Percentiles rank a stretch among this genome's conserved stretches.
Conservation (phyloP, 1,140 invertebrate genomes). For the Hyphantria cunea region DNA sequence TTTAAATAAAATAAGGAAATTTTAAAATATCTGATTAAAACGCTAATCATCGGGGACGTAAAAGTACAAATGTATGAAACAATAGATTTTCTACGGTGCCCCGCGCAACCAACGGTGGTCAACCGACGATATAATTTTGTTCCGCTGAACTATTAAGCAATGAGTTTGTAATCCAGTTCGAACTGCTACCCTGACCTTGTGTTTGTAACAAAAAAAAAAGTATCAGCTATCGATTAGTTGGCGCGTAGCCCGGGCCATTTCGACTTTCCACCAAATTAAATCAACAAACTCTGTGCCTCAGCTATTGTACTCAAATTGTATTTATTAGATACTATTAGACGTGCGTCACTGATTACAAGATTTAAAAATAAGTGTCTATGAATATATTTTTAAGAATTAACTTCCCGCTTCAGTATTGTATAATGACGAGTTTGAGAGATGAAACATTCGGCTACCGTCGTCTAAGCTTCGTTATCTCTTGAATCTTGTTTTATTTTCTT, state of each 20-base stretch:
- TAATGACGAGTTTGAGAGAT: too few species aligned
- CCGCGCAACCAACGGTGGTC: not conserved
- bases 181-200: slow-evolving; percentile 25
- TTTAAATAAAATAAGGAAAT: too few species aligned
- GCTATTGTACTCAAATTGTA: slow-evolving; percentile 6
- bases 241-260: slow-evolving; percentile 25
- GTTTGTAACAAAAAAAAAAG: slow-evolving; percentile 29
- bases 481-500: too few species aligned
- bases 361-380: not conserved
- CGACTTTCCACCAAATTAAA: slow-evolving; percentile 24
- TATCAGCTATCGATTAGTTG: slow-evolving; percentile 37
- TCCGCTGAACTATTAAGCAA: slow-evolving; percentile 3
- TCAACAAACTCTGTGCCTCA: slow-evolving; percentile 4
- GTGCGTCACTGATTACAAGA: slow-evolving; percentile 3
- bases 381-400: too few species aligned
- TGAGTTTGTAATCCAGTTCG: slow-evolving; percentile 8
- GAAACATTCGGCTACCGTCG: too few species aligned
- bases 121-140: slow-evolving; percentile 1
- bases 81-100: too few species aligned
- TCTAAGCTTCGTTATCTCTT: too few species aligned
- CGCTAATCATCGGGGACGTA: too few species aligned
- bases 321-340: slow-evolving; percentile 8
- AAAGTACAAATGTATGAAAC: too few species aligned
- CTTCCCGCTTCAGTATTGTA: too few species aligned
- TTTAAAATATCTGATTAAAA: too few species aligned